Conservation (phyloP, 2,113 vertebrate species). For the Seriola quinqueradiata region DNA sequence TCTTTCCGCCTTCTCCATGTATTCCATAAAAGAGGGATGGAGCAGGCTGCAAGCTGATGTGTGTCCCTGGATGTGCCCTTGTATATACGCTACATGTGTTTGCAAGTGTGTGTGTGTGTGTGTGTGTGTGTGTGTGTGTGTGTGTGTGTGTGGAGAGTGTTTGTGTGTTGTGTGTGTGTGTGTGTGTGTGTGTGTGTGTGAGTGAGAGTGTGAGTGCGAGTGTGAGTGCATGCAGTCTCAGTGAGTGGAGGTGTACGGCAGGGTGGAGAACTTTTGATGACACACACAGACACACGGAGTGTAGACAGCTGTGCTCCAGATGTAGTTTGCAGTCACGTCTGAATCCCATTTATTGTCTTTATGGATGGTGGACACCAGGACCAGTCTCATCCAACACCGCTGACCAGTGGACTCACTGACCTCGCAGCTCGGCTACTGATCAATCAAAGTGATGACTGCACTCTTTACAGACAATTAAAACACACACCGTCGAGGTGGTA, state of each 20-base stretch:
- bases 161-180: slow-evolving; percentile 4
- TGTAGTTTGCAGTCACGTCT: slow-evolving; percentile 72
- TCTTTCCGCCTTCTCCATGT: background rate
- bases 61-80: slow-evolving; percentile 5
- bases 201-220: slow-evolving; percentile 9
- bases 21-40: background rate
- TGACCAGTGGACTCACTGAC: slow-evolving; percentile 63
- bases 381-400: slow-evolving; percentile 47
- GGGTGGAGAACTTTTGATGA: slow-evolving; percentile 65
- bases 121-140: slow-evolving; percentile 15
- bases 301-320: slow-evolving; percentile 80
- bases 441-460: slow-evolving; percentile 47
- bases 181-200: slow-evolving; percentile 15
- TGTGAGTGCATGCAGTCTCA: slow-evolving; percentile 3
- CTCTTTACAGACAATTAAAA: background rate
- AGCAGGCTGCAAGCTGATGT: background rate
- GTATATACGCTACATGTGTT: slow-evolving; percentile 10
- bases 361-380: slow-evolving; percentile 65
- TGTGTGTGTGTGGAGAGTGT: slow-evolving; percentile 14
- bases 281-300: slow-evolving; percentile 59
- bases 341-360: slow-evolving; percentile 79
- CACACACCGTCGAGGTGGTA: background rate
- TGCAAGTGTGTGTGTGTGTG: background rate
- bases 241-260: slow-evolving; percentile 53
- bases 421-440: slow-evolving; percentile 50